phyloP scores from a whole-genome alignment of 2,113 vertebrate genomes.

The Eonycteris spelaea region DNA sequence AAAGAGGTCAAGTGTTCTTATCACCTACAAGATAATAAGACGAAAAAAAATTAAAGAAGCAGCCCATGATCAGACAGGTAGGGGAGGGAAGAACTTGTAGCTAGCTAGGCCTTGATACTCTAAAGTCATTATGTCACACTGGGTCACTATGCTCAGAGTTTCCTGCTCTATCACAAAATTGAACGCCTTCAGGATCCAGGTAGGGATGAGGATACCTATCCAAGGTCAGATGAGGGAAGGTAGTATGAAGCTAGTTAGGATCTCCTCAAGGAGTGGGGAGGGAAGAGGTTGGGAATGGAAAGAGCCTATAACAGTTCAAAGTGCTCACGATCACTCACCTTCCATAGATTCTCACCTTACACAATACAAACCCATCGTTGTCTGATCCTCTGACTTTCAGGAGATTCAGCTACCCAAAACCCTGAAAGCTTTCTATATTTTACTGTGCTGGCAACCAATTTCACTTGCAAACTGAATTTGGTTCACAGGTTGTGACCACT shows the following conservation, averaged over 20 bases:
- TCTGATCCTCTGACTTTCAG: background rate
- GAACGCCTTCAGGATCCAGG: background rate
- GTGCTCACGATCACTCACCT: background rate
- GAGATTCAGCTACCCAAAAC: background rate
- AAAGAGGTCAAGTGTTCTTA: background rate
- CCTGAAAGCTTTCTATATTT: background rate
- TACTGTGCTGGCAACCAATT: background rate
- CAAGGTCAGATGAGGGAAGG: background rate
- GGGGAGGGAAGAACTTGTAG: background rate
- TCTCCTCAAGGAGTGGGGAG: background rate
- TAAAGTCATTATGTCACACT: background rate
- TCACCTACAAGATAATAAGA: background rate
- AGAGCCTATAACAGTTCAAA: background rate
- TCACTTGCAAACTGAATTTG: background rate
- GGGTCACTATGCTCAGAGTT: background rate
- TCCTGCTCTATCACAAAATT: background rate
- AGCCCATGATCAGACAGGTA: background rate
- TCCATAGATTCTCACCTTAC: rapidly evolving
- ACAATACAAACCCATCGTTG: background rate
- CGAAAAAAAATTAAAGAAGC: background rate
- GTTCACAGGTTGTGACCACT: background rate
- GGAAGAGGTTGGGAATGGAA: rapidly evolving
- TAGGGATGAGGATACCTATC: too few relatives aligned
- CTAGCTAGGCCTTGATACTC: background rate
- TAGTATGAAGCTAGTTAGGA: background rate